These are phyloP conservation scores for Pseudomyrmex sp. DNA, from an alignment of 1,140 invertebrate genomes.

Conservation along the genomic window DNA sequence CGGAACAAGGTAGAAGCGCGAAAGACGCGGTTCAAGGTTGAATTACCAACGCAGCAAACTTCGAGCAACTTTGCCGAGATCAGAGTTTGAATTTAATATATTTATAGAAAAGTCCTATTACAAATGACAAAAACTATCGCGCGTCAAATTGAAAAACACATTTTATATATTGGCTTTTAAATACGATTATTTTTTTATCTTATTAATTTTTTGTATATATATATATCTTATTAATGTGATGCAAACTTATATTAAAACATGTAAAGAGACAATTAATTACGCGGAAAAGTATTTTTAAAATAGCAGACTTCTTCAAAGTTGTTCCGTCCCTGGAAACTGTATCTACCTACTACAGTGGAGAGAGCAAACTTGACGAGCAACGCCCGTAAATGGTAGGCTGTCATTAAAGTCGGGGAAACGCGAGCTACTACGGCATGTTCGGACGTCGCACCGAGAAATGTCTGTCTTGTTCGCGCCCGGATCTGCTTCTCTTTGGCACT, in stretches of 20 bases:
- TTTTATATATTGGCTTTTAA: neutral
- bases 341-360: neutral
- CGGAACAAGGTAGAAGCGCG: slow-evolving; percentile 35
- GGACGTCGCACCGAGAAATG: slow-evolving; percentile 44
- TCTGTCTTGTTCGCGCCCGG: slow-evolving; percentile 51
- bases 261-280: too few species aligned
- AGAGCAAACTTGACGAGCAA: slow-evolving; percentile 41
- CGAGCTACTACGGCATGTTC: slow-evolving; percentile 33
- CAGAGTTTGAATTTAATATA: slow-evolving; percentile 2
- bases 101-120: neutral
- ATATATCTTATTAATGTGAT: too few species aligned
- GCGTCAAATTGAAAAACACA: neutral
- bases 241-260: too few species aligned
- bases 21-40: slow-evolving; percentile 59
- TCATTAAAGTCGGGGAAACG: slow-evolving; percentile 69
- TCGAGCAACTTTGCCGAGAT: slow-evolving; percentile 14
- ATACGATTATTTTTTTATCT: neutral
- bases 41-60: slow-evolving; percentile 61
- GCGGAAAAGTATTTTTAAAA: too few species aligned
- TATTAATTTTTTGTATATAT: too few species aligned
- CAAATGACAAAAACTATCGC: neutral
- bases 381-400: slow-evolving; percentile 69
- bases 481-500: slow-evolving; percentile 30
- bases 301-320: neutral
- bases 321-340: slow-evolving; percentile 16